These are phyloP conservation scores for Bothrops jararaca DNA, from an alignment of 2,113 vertebrate species.

Conservation along the genomic window DNA sequence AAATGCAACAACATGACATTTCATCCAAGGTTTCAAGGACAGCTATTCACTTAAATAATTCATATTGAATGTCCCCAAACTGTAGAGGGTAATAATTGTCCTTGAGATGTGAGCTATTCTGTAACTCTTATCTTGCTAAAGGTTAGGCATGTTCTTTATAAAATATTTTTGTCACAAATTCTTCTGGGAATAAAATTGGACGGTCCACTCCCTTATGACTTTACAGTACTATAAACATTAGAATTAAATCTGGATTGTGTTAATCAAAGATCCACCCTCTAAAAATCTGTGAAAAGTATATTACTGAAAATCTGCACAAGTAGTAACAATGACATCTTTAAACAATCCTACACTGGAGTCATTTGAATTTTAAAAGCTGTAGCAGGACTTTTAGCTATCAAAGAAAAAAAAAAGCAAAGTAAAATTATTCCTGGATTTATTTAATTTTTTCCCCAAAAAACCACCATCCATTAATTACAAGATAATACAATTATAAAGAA, in stretches of 20 bases:
- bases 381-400: not conserved
- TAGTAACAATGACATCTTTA: not conserved
- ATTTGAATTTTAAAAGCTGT: not conserved
- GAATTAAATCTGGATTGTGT: not conserved
- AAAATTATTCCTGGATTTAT: not conserved
- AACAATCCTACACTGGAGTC: not conserved
- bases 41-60: not conserved
- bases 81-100: not conserved
- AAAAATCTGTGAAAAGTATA: not conserved
- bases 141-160: not conserved
- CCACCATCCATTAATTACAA: not conserved
- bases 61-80: not conserved
- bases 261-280: not conserved
- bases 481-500: not conserved
- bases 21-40: not conserved
- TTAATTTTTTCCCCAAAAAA: not conserved
- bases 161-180: not conserved
- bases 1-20: not conserved
- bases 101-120: not conserved
- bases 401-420: not conserved
- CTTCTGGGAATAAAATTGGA: not conserved
- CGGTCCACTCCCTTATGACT: not conserved
- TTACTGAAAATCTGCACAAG: not conserved
- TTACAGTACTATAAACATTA: not conserved
- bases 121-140: not conserved